Evolutionary conservation across 2,113 vertebrate genomes (phyloP).

Genomic region (Chaetodon trifascialis): DNA sequence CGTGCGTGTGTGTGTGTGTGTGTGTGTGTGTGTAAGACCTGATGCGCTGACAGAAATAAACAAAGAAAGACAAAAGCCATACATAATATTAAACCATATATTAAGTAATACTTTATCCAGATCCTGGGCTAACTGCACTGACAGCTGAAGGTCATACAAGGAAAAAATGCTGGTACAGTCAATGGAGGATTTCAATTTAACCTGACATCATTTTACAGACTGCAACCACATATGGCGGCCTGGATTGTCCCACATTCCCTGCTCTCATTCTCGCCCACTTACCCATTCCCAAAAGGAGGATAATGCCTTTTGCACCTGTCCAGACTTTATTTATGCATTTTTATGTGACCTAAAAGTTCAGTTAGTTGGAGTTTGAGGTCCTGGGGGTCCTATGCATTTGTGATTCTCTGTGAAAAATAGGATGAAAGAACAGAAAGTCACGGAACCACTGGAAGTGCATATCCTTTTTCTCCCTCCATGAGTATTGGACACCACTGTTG

Average conservation of each 20-base stretch:
- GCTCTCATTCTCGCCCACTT: constrained; percentile 45
- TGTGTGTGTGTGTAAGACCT: neutral
- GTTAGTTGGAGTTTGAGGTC: constrained; percentile 47
- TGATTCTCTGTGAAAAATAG: constrained; percentile 15
- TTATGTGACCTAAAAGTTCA: constrained; percentile 48
- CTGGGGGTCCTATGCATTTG: constrained; percentile 64
- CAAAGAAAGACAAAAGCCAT: neutral
- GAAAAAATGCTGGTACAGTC: neutral
- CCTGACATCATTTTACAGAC: constrained; percentile 48
- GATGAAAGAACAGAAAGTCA: constrained; percentile 33
- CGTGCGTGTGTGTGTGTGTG: neutral
- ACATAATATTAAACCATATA: neutral
- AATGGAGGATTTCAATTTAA: constrained; percentile 23
- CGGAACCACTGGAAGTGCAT: neutral
- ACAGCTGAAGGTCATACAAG: neutral
- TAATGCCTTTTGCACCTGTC: constrained; percentile 66
- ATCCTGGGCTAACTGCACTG: neutral
- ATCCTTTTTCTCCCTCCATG: constrained; percentile 21
- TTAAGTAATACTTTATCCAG: neutral
- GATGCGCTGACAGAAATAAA: neutral
- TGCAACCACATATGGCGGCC: constrained; percentile 18
- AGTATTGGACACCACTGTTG: constrained; percentile 43
- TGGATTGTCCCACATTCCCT: constrained; percentile 59
- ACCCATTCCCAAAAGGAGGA: constrained; percentile 44
- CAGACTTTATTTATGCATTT: constrained; percentile 41